phyloP scores from a whole-genome alignment of 2,113 vertebrate species.

The Tetrao urogallus region DNA sequence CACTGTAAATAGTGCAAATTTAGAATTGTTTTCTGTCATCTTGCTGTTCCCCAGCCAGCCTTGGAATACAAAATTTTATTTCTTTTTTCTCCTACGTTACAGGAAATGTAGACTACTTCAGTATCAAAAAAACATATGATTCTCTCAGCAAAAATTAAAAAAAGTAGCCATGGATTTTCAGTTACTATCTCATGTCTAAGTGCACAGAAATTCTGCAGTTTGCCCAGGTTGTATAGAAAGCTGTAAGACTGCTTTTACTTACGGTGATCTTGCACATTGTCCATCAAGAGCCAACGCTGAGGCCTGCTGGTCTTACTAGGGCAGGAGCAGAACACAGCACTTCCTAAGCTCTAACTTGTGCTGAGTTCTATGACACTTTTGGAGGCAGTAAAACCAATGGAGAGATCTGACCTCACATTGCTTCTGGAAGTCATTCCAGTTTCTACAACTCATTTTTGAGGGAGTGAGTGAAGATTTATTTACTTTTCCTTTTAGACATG shows the following conservation, averaged over 20 bases:
- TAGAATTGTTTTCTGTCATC: background rate
- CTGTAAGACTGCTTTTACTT: background rate
- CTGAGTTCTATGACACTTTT: background rate
- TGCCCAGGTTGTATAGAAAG: background rate
- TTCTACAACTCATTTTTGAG: background rate
- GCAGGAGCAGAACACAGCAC: background rate
- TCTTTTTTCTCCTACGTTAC: background rate
- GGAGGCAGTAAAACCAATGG: background rate
- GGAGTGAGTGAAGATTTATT: background rate
- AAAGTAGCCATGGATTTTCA: background rate
- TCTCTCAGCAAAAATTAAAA: background rate
- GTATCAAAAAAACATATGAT: background rate
- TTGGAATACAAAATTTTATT: background rate
- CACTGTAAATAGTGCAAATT: background rate
- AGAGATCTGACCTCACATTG: background rate
- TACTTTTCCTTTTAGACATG: background rate
- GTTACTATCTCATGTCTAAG: background rate
- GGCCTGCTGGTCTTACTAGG: background rate
- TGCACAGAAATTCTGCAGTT: background rate
- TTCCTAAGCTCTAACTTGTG: background rate
- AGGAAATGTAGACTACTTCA: background rate
- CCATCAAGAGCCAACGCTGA: background rate
- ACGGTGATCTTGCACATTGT: fast-evolving
- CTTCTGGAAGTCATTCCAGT: background rate
- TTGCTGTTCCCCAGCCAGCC: background rate